Conservation (phyloP, 1,140 invertebrate genomes). For the Lethocerus indicus region DNA sequence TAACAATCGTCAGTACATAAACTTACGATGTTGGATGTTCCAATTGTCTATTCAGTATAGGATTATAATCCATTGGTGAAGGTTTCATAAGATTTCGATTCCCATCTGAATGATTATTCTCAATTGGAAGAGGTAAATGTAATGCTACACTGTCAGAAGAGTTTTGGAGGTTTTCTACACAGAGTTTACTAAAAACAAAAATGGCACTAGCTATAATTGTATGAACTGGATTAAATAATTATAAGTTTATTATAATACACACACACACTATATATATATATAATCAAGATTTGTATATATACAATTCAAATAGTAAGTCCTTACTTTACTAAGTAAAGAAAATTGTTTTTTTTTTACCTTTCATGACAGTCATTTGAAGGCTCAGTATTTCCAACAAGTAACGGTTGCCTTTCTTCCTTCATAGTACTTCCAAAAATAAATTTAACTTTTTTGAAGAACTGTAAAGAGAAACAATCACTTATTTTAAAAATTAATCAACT, state of each 20-base stretch:
- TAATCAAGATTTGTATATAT: not conserved
- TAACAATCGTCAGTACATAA: constrained; percentile 5
- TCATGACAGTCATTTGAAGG: constrained; percentile 17
- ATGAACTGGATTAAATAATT: not conserved
- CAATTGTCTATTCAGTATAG: constrained; percentile 40
- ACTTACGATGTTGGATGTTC: constrained; percentile 51
- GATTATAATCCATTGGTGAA: constrained; percentile 32
- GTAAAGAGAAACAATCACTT: too few relatives aligned
- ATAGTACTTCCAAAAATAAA: too few relatives aligned
- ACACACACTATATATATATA: not conserved
- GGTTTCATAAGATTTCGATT: not conserved
- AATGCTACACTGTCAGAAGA: not conserved
- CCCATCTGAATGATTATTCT: constrained; percentile 22
- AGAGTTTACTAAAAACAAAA: not conserved
- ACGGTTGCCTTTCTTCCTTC: constrained; percentile 28
- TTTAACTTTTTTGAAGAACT: too few relatives aligned
- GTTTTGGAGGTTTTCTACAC: not conserved
- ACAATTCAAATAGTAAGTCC: not conserved
- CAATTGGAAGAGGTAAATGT: constrained; percentile 6
- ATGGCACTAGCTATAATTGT: constrained; percentile 2
- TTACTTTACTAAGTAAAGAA: constrained; percentile 17
- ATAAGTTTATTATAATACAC: not conserved
- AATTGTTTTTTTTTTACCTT: constrained; percentile 11
- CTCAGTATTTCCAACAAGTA: constrained; percentile 19
- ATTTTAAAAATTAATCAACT: too few relatives aligned